Base-by-base conservation (phyloP, 2,888 invertebrate species). In the Halocaridina rubra region DNA sequence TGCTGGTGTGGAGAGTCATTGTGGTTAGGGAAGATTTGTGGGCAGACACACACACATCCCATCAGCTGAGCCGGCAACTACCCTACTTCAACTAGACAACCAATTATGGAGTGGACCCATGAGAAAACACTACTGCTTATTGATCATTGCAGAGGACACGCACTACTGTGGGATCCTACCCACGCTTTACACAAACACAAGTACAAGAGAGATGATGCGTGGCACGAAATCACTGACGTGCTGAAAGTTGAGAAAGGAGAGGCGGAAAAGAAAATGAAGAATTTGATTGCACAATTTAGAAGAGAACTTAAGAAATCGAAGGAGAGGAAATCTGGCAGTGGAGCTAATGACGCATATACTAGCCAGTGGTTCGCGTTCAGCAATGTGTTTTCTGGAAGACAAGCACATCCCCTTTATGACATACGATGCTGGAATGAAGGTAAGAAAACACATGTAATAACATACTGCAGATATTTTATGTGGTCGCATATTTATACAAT, bases 341-440 rank as follows among this genome's bases (percentile, higher is more conserved):
- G 46, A 19, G 74, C 22, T 74, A 53, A 10, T 46, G 46, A 74
- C 24, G 24, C 22, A 46, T 74, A 33, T 53, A 16, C 3, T 22
- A 74, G 74, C 46, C 74, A 74, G 74, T 74, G 39, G 74, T 74
- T 39, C 46, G 46, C 19, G n/a, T 74, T 74, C 74, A 13, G 24
- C 46, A 74, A 74, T 74, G 53, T 22, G 33, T 39, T 46, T 46
- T 24, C 74, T 74, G 46, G 74, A 22, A 19, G 74, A 74, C 5
- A 74, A 74, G 46, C 74, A 74, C 74, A 46, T 53, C n/a, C 74
- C 53, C 33, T 53, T 10, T 53, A 46, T 22, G 46, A 74, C 74
- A 74, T 74, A 74, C 24, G 74, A 74, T 53, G 74, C 74, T 74
- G 74, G 74, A 22, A 46, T 74, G 33, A 19, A 71, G 71, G 71